Base-by-base conservation (phyloP, 2,888 invertebrate genomes). In the Hydrotaea diabolus region DNA sequence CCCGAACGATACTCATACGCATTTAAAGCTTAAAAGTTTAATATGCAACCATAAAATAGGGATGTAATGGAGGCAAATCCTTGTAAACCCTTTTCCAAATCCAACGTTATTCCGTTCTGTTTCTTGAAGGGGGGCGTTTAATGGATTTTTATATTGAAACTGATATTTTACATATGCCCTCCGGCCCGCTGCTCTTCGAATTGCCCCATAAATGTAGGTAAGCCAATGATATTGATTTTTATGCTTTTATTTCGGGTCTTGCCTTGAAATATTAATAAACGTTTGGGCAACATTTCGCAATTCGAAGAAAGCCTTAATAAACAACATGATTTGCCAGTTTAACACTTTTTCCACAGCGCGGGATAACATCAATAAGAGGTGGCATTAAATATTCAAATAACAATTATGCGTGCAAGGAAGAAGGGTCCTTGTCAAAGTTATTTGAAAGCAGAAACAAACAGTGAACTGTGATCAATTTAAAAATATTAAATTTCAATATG, bases 131-230 rank as follows among this genome's bases (percentile, higher is more conserved):
- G 13, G 57, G 72, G 88, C 89, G 87, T 88, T 90, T 90, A 91
- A 90, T 91, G 90, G 90, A 87, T 90, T 90, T 90, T 91, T 90
- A 91, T 90, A 91, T 90, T 91, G 91, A 91, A 91, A 92, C 91
- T 90, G 92, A 91, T 92, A 91, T 91, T 89, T 59, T 88, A 88
- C 88, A 89, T 4, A 31, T 36, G 31, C 31, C 31, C 31, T 31
- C 31, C 31, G 31, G 3, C 31, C 49, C 59, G n/a, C n/a, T n/a
- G 59, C 21, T 66, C 80, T 76, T 53, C 49, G 21, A 73, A n/a
- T 19, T 0, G 31, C 31, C 11, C 13, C 39, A 9, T 5, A 31
- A 31, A 72, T 55, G 7, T 62, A 2, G 23, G 64, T 62, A 69
- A 72, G 77, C 64, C 71, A 79, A 74, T 62, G 71, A 57, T 87